These are phyloP conservation scores for Antechinus flavipes DNA, from an alignment of 2,113 vertebrate species.

Conservation along the genomic window DNA sequence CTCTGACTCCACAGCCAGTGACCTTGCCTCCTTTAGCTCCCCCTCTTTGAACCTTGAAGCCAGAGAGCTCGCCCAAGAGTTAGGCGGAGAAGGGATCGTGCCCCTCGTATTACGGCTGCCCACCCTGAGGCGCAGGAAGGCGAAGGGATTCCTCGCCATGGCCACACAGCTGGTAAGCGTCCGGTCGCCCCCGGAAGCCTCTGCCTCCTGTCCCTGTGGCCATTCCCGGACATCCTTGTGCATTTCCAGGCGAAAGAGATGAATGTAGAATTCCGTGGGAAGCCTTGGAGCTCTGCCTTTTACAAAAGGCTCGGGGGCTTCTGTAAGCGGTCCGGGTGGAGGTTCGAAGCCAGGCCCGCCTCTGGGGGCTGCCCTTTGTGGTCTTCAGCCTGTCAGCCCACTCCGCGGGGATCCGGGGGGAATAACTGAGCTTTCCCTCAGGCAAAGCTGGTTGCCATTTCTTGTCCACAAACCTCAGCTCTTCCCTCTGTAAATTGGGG, in stretches of 20 bases:
- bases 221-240: accelerated
- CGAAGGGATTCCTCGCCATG: accelerated
- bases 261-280: neutral
- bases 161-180: accelerated
- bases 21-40: neutral
- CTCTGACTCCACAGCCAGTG: neutral
- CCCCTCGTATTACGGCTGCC: neutral
- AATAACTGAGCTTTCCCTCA: no score
- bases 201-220: accelerated
- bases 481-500: neutral
- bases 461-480: neutral
- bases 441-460: no score
- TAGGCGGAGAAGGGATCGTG: no score
- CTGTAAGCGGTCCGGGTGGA: no score
- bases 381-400: no score
- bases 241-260: neutral
- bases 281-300: no score
- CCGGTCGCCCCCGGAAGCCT: neutral
- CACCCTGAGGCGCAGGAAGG: accelerated
- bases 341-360: no score
- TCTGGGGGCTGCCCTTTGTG: neutral
- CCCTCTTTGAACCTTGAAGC: neutral
- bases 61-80: neutral
- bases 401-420: neutral
- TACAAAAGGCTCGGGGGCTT: no score